phyloP scores from a whole-genome alignment of 2,797 vertebrate genomes.

The Rhodeus uyekii region DNA sequence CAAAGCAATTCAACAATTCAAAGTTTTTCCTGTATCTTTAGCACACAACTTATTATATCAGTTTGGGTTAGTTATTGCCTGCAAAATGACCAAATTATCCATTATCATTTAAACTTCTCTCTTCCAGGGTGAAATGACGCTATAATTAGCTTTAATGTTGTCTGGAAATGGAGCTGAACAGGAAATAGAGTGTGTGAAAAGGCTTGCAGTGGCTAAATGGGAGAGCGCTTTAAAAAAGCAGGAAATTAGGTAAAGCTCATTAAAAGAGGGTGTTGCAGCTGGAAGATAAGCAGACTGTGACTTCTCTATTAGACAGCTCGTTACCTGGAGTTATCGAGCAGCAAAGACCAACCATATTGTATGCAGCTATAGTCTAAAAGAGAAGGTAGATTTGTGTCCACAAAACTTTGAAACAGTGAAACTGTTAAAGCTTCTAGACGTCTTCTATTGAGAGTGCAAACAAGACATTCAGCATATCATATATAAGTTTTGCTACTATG shows the following conservation, averaged over 20 bases:
- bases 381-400: slow-evolving; percentile 23
- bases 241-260: slow-evolving; percentile 72
- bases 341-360: slow-evolving; percentile 39
- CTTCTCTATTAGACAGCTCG: slow-evolving; percentile 61
- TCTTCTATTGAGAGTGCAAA: neutral
- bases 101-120: slow-evolving; percentile 60
- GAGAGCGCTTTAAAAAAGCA: slow-evolving; percentile 67
- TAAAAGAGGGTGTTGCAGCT: slow-evolving; percentile 70
- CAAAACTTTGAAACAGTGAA: slow-evolving; percentile 20
- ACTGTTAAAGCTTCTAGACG: neutral
- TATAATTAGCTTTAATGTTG: slow-evolving; percentile 69
- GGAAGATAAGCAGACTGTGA: slow-evolving; percentile 69
- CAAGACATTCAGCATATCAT: neutral
- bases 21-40: slow-evolving; percentile 65
- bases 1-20: slow-evolving; percentile 17
- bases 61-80: slow-evolving; percentile 9
- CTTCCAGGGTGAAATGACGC: slow-evolving; percentile 60
- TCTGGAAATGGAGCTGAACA: slow-evolving; percentile 71
- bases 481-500: neutral
- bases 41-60: slow-evolving; percentile 26
- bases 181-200: slow-evolving; percentile 72
- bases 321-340: slow-evolving; percentile 70
- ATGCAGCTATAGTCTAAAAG: slow-evolving; percentile 40
- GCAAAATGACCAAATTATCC: slow-evolving; percentile 36
- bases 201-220: slow-evolving; percentile 48